Percentiles rank a stretch among this genome's conserved stretches.
Conservation (phyloP, 1,140 invertebrate genomes). For the Calliopsis andreniformis region DNA sequence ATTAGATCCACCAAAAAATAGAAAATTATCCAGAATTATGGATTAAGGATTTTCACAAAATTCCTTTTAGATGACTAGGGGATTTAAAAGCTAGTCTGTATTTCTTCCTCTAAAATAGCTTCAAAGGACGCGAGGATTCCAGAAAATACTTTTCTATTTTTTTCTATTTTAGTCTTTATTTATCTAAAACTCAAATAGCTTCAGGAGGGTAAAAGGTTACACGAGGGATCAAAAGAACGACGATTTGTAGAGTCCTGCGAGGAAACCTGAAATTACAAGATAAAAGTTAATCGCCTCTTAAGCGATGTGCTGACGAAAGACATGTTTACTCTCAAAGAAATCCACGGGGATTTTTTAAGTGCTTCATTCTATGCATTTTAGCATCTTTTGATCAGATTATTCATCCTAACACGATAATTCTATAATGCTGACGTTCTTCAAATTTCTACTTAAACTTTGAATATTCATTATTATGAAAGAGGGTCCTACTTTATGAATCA, state of each 20-base stretch:
- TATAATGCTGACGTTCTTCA: too few species aligned
- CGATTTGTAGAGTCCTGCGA: not conserved
- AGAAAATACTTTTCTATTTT: too few species aligned
- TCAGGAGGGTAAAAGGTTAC: not conserved
- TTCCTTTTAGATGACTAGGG: too few species aligned
- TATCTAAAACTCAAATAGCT: not conserved
- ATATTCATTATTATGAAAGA: too few species aligned
- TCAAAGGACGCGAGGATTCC: too few species aligned
- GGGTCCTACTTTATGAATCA: too few species aligned
- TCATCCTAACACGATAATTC: not conserved
- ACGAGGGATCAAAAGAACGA: constrained; percentile 2
- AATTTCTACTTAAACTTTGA: too few species aligned
- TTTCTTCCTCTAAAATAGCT: too few species aligned
- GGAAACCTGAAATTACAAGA: not conserved
- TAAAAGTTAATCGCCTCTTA: not conserved
- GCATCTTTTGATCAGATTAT: not conserved
- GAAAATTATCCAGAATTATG: too few species aligned
- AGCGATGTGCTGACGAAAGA: not conserved
- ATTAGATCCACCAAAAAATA: too few species aligned
- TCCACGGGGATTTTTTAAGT: not conserved
- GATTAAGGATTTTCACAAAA: too few species aligned
- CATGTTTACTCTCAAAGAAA: not conserved
- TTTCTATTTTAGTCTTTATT: not conserved
- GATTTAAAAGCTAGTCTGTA: too few species aligned
- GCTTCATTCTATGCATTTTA: not conserved